Conservation (phyloP, 2,797 vertebrate genomes). For the Silurus lanzhouensis region DNA sequence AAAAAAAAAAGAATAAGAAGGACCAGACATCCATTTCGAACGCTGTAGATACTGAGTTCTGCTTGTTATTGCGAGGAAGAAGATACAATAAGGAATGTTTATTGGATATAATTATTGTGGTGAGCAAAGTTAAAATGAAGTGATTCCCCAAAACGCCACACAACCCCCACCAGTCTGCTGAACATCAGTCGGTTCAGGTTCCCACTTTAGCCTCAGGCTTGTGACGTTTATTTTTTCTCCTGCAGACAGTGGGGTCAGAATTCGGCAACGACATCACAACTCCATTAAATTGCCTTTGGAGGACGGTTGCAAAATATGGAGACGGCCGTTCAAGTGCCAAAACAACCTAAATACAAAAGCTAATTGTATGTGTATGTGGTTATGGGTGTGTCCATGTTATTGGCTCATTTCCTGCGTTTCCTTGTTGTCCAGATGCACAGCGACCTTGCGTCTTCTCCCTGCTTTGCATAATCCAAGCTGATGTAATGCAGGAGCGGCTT, state of each 20-base stretch:
- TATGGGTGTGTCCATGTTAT: slow-evolving; percentile 43
- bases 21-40: no score
- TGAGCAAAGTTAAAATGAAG: no score
- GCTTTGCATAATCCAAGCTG: slow-evolving; percentile 77
- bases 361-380: slow-evolving; percentile 26
- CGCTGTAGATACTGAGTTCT: background rate
- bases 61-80: background rate
- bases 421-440: slow-evolving; percentile 75
- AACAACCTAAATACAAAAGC: background rate
- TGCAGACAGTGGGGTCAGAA: background rate
- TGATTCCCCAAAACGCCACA: background rate
- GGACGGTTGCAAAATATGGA: background rate
- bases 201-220: background rate
- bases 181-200: background rate
- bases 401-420: slow-evolving; percentile 50
- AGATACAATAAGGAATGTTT: background rate
- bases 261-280: background rate
- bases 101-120: background rate
- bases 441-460: slow-evolving; percentile 76
- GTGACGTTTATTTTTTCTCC: background rate
- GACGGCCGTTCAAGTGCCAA: background rate
- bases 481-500: slow-evolving; percentile 72
- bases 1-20: no score
- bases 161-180: background rate
- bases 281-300: background rate